phyloP scores from a whole-genome alignment of 2,888 invertebrate genomes.

The Daptonema setosum region DNA sequence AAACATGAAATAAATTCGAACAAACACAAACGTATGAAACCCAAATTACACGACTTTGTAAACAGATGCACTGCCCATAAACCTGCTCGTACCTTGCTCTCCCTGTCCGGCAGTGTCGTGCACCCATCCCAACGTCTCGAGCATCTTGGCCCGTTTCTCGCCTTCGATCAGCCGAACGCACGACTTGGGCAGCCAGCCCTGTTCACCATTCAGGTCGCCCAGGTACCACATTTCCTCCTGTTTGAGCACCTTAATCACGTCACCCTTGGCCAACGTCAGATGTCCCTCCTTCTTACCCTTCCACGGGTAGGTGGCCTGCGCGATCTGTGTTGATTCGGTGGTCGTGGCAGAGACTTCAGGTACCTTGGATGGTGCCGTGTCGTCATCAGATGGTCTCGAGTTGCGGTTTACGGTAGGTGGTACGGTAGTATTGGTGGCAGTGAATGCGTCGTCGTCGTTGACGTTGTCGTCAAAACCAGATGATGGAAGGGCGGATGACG shows the following conservation, averaged over 20 bases:
- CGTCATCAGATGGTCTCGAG: background rate
- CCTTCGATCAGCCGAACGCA: constrained; percentile 33
- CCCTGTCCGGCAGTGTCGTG: too few species aligned
- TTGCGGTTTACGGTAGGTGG: background rate
- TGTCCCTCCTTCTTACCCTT: constrained; percentile 40
- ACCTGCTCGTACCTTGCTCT: too few species aligned
- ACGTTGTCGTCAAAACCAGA: background rate
- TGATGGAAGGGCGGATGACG: too few species aligned
- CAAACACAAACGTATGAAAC: too few species aligned
- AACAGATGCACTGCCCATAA: too few species aligned
- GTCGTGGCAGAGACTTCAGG: too few species aligned
- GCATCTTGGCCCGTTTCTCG: too few species aligned
- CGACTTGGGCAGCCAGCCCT: constrained; percentile 43
- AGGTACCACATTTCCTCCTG: constrained; percentile 45
- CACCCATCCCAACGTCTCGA: too few species aligned
- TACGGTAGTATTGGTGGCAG: too few species aligned
- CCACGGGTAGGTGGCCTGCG: constrained; percentile 34
- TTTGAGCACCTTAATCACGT: constrained; percentile 39
- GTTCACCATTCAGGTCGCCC: constrained; percentile 35
- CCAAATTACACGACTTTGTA: too few species aligned
- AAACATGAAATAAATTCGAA: too few species aligned
- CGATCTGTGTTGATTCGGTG: background rate
- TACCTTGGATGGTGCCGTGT: background rate
- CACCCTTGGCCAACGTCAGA: constrained; percentile 41
- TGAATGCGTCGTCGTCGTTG: background rate